Conservation (phyloP, 2,888 invertebrate species). For the Epirrita christyi region DNA sequence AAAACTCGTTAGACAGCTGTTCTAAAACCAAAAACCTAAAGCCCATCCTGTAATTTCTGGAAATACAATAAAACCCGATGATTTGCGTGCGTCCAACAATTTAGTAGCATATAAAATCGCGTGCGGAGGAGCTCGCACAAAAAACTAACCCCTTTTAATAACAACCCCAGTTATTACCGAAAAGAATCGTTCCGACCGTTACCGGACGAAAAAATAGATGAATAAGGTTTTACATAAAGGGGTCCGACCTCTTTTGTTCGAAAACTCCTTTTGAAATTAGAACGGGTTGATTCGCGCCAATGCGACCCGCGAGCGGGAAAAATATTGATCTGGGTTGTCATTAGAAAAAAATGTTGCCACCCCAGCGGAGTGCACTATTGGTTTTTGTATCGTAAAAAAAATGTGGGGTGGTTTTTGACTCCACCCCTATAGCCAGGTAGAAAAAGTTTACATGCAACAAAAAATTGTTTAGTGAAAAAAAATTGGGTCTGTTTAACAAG, state of each 20-base stretch:
- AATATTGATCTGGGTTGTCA: conserved; percentile 70
- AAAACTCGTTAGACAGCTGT: conserved; percentile 26
- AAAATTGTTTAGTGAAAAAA: conserved; percentile 42
- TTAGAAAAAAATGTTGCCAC: conserved; percentile 76
- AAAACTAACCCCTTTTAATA: conserved; percentile 69
- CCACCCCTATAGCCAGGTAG: conserved; percentile 75
- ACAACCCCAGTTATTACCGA: conserved; percentile 75
- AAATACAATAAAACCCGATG: conserved; percentile 47
- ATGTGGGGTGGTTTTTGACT: conserved; percentile 67
- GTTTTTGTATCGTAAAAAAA: conserved; percentile 71
- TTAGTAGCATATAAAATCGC: conserved; percentile 68
- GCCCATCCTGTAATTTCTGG: conserved; percentile 30
- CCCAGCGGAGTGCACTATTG: conserved; percentile 66
- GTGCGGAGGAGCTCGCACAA: conserved; percentile 69
- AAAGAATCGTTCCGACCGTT: conserved; percentile 79
- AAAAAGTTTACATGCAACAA: conserved; percentile 56
- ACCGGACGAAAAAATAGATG: conserved; percentile 75
- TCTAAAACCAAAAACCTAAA: conserved; percentile 34
- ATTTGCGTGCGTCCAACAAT: conserved; percentile 72
- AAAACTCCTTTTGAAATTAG: conserved; percentile 33
- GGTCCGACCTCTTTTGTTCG: conserved; percentile 64
- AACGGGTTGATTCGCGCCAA: conserved; percentile 65
- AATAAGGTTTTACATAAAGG: conserved; percentile 77
- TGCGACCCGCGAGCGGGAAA: conserved; percentile 69
- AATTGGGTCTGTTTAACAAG: conserved; percentile 28